phyloP scores from a whole-genome alignment of 2,888 invertebrate species.

The Meteorus cinctellus region DNA sequence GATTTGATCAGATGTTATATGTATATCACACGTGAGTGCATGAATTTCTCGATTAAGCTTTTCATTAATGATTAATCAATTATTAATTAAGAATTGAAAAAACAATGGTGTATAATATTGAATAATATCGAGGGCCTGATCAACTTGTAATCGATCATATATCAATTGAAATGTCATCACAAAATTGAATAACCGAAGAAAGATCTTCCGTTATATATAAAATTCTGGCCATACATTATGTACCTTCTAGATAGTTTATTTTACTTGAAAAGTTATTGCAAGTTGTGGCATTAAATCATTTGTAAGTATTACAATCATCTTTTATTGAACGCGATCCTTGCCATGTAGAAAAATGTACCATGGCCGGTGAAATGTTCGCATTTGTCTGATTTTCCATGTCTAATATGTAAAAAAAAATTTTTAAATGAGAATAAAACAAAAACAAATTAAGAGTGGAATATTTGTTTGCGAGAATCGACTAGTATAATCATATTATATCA shows the following conservation, averaged over 20 bases:
- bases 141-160: slow-evolving; percentile 28
- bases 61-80: slow-evolving; percentile 34
- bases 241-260: slow-evolving; percentile 19
- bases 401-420: slow-evolving; percentile 5
- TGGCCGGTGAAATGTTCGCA: slow-evolving; percentile 6
- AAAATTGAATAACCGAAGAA: slow-evolving; percentile 4
- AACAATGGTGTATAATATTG: slow-evolving; percentile 29
- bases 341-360: slow-evolving; percentile 15
- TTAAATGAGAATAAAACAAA: slow-evolving; percentile 20
- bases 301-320: slow-evolving; percentile 18
- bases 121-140: slow-evolving; percentile 38
- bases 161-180: slow-evolving; percentile 13
- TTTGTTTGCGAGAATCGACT: slow-evolving; percentile 24
- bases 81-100: slow-evolving; percentile 19
- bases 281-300: slow-evolving; percentile 15
- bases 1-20: slow-evolving; percentile 37
- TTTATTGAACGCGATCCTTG: slow-evolving; percentile 13
- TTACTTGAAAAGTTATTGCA: slow-evolving; percentile 21
- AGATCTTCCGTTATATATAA: slow-evolving; percentile 15
- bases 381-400: slow-evolving; percentile 16
- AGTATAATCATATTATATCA: slow-evolving; percentile 20
- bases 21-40: slow-evolving; percentile 28
- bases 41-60: slow-evolving; percentile 35
- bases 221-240: slow-evolving; percentile 17
- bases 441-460: slow-evolving; percentile 23